Evolutionary conservation across 2,113 vertebrate genomes (phyloP).

Genomic region (Crotalus helleri): DNA sequence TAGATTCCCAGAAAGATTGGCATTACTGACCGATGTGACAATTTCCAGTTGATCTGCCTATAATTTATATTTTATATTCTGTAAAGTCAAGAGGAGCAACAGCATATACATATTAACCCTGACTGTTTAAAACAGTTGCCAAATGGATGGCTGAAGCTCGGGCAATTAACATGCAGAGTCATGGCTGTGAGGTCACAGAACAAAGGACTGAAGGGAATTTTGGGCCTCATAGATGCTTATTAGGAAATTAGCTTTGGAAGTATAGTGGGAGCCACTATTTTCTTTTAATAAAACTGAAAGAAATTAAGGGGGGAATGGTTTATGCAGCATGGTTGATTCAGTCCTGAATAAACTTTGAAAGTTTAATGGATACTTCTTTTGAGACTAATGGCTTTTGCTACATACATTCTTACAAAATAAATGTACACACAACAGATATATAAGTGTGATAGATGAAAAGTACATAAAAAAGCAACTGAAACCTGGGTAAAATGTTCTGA

Average conservation of each 20-base stretch:
- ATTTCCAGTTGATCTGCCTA: conserved; percentile 30
- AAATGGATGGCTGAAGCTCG: conserved; percentile 41
- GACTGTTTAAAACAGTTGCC: conserved; percentile 43
- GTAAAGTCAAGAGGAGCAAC: conserved; percentile 37
- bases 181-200: conserved; percentile 12
- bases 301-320: conserved; percentile 27
- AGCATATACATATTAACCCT: conserved; percentile 52
- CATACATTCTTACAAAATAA: neutral
- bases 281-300: conserved; percentile 31
- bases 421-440: neutral
- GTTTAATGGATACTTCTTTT: neutral
- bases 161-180: conserved; percentile 43
- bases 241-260: conserved; percentile 36
- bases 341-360: conserved; percentile 11
- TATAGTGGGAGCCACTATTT: neutral
- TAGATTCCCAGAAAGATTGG: conserved; percentile 12
- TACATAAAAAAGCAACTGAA: neutral
- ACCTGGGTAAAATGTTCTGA: neutral
- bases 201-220: conserved; percentile 35
- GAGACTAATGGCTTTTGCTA: neutral
- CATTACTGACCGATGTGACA: conserved; percentile 13
- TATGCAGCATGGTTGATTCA: neutral
- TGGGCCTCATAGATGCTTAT: conserved; percentile 14
- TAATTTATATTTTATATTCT: conserved; percentile 57
- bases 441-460: neutral